These are phyloP conservation scores for Micromys minutus DNA, from an alignment of 2,113 vertebrate genomes.

Conservation along the genomic window DNA sequence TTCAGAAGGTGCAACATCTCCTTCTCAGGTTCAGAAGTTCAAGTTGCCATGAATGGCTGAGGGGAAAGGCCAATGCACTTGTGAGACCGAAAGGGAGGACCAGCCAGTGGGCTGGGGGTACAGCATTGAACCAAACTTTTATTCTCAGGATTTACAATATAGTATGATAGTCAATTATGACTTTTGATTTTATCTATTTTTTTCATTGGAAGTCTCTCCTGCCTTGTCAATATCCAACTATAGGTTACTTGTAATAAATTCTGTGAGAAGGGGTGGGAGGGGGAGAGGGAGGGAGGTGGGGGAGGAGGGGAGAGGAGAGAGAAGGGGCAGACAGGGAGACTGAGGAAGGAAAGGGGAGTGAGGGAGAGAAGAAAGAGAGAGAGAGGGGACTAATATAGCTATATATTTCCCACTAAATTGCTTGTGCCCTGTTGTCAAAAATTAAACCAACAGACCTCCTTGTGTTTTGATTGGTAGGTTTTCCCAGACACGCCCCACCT, in stretches of 20 bases:
- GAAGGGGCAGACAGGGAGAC: too few relatives aligned
- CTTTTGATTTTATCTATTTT: not conserved
- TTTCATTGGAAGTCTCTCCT: not conserved
- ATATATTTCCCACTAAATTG: not conserved
- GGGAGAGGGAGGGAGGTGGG: too few relatives aligned
- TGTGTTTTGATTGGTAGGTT: not conserved
- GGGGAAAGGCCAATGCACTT: not conserved
- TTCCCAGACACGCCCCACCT: not conserved
- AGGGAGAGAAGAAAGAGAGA: not conserved
- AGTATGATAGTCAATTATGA: not conserved
- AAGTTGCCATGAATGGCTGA: not conserved
- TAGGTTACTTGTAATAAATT: not conserved
- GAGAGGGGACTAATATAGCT: not conserved
- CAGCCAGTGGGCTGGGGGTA: not conserved
- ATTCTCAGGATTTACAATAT: not conserved
- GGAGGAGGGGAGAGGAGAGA: too few relatives aligned
- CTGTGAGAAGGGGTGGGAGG: not conserved
- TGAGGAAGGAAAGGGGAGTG: not conserved
- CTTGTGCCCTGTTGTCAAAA: not conserved
- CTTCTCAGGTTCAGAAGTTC: not conserved
- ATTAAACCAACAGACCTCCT: not conserved
- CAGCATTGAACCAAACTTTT: not conserved
- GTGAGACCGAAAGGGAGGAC: not conserved
- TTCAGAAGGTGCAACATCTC: not conserved
- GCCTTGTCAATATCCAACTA: not conserved